phyloP scores from a whole-genome alignment of 2,113 vertebrate species.

The Melanocharis versteri region DNA sequence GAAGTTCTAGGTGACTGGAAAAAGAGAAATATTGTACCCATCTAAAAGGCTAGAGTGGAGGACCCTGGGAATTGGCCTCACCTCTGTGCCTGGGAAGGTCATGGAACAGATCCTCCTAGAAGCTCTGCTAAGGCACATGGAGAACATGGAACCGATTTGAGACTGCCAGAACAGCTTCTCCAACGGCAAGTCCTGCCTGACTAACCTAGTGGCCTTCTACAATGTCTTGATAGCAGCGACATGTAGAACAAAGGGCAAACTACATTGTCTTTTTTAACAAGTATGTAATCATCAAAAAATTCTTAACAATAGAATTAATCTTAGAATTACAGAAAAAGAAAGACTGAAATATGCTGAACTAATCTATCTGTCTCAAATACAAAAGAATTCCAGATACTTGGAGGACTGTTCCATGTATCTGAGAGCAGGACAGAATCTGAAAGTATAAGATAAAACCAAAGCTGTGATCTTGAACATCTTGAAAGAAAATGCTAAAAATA shows the following conservation, averaged over 20 bases:
- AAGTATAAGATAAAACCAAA: neutral
- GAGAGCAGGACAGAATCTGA: neutral
- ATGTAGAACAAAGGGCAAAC: neutral
- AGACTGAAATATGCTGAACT: neutral
- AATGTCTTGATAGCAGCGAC: neutral
- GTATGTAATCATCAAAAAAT: neutral
- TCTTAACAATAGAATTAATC: neutral
- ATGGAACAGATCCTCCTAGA: neutral
- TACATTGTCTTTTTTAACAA: neutral
- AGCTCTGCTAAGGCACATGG: neutral
- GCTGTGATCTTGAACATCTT: neutral
- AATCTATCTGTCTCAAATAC: neutral
- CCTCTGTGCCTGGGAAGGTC: neutral
- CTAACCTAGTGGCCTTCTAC: neutral
- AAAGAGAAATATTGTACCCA: neutral
- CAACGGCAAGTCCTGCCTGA: neutral
- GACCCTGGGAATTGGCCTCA: neutral
- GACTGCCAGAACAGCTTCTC: neutral
- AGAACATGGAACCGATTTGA: neutral
- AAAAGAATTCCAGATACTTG: neutral
- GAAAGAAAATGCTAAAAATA: conserved; percentile 32
- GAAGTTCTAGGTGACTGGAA: neutral
- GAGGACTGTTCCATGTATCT: neutral
- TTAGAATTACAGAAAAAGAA: neutral
- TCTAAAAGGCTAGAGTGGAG: neutral